These are phyloP conservation scores for Vulpes vulpes DNA, from an alignment of 2,113 vertebrate species.

Conservation along the genomic window DNA sequence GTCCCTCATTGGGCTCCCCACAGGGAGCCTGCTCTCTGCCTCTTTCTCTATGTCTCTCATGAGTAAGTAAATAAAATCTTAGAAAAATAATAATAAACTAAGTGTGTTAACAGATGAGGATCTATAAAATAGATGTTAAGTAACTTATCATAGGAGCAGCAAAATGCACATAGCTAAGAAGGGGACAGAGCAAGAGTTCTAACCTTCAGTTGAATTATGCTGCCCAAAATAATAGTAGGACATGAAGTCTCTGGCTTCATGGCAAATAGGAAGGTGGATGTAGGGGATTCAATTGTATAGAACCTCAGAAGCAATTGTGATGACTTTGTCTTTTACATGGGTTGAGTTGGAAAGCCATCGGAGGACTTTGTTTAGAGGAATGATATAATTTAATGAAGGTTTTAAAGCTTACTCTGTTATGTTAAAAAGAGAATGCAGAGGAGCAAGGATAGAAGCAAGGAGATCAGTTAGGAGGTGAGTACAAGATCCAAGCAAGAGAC, in stretches of 20 bases:
- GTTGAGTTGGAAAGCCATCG: background rate
- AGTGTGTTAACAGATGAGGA: background rate
- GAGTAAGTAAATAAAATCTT: too few species aligned
- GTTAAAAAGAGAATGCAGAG: slow-evolving; percentile 15
- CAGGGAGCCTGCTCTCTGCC: too few species aligned
- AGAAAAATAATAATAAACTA: too few species aligned
- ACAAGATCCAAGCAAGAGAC: background rate
- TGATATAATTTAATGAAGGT: background rate
- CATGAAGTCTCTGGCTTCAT: background rate
- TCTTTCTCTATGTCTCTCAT: too few species aligned
- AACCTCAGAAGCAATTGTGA: background rate
- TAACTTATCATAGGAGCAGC: background rate
- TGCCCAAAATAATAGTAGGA: background rate
- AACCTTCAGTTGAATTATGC: background rate
- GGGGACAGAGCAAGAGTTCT: background rate
- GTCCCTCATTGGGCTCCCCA: too few species aligned
- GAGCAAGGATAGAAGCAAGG: background rate
- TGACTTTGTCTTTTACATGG: background rate
- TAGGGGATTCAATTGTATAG: background rate
- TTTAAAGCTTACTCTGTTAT: background rate
- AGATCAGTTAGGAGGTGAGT: background rate
- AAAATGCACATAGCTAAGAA: background rate
- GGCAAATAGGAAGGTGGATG: background rate
- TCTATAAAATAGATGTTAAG: background rate
- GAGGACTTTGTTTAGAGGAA: background rate